phyloP scores from a whole-genome alignment of 2,113 vertebrate species.

The Ardeotis arabs region DNA sequence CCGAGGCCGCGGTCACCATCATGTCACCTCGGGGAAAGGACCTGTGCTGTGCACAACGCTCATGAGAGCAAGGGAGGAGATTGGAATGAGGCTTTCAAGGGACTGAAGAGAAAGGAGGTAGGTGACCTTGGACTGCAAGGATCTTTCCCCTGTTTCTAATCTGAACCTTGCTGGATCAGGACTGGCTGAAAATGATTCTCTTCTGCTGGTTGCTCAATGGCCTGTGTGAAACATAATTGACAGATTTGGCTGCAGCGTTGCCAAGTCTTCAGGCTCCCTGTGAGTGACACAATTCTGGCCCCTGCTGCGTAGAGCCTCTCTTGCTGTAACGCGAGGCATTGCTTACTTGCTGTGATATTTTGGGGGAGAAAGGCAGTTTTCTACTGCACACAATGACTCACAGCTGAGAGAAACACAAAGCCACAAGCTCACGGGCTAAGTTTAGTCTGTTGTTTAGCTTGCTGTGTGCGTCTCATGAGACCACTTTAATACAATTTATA shows the following conservation, averaged over 20 bases:
- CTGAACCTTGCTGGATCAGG: not conserved
- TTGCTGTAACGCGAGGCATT: not conserved
- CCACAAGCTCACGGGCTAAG: not conserved
- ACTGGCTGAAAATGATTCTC: not conserved
- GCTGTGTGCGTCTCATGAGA: not conserved
- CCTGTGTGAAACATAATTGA: not conserved
- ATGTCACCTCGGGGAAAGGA: not conserved
- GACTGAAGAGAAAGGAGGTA: not conserved
- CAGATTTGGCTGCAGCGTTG: not conserved
- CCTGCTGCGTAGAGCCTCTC: not conserved
- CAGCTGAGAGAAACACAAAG: slow-evolving; percentile 13
- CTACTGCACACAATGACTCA: slow-evolving; percentile 28
- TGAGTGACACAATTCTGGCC: not conserved
- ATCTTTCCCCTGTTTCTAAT: not conserved
- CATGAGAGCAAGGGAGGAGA: fast-evolving
- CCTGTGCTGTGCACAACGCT: not conserved
- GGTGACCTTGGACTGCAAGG: not conserved
- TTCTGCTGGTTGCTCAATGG: not conserved
- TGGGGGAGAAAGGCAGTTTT: not conserved
- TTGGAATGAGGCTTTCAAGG: not conserved
- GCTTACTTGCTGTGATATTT: not conserved
- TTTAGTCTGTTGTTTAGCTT: not conserved
- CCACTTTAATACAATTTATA: not conserved
- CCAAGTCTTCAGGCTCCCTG: slow-evolving; percentile 3
- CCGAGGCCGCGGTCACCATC: not conserved